These are phyloP conservation scores for Apis mellifera DNA, from an alignment of 1,140 invertebrate genomes.

Conservation along the genomic window DNA sequence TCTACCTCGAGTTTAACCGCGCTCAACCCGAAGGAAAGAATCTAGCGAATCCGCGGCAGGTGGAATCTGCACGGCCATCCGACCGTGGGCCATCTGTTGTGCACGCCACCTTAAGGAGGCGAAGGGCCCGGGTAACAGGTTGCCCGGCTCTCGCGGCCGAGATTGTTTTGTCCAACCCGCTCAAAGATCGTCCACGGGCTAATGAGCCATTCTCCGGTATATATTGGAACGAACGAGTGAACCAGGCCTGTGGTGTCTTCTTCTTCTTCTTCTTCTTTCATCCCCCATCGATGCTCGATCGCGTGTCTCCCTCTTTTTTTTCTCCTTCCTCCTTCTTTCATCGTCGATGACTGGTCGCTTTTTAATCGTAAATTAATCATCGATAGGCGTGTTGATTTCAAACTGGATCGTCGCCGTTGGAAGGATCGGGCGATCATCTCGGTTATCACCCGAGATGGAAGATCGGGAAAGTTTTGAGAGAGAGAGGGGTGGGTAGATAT, in stretches of 20 bases:
- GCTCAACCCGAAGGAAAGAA: conserved; percentile 15
- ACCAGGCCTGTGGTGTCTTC: neutral
- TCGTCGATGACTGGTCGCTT: conserved; percentile 22
- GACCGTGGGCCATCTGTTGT: conserved; percentile 72
- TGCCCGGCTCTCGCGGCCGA: conserved; percentile 60
- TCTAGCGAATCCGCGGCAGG: conserved; percentile 58
- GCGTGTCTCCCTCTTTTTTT: neutral
- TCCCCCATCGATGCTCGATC: neutral
- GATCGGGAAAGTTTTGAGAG: conserved; percentile 53
- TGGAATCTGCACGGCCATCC: conserved; percentile 57
- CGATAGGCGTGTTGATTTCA: neutral
- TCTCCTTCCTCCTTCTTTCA: neutral
- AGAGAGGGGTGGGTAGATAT: conserved; percentile 21
- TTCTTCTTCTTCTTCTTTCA: conserved; percentile 12
- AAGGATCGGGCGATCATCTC: conserved; percentile 50
- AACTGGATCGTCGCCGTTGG: neutral
- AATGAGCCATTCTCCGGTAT: conserved; percentile 63
- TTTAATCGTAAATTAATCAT: neutral
- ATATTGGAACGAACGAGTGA: conserved; percentile 48
- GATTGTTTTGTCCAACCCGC: conserved; percentile 70
- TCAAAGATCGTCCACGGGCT: conserved; percentile 62
- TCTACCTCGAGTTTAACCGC: neutral
- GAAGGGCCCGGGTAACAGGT: conserved; percentile 68
- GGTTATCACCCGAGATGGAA: conserved; percentile 41
- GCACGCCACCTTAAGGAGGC: conserved; percentile 61